Percentiles rank a stretch among this genome's conserved stretches.
These are phyloP conservation scores for Manis pentadactyla DNA, from an alignment of 2,797 vertebrate species.

Conservation along the genomic window DNA sequence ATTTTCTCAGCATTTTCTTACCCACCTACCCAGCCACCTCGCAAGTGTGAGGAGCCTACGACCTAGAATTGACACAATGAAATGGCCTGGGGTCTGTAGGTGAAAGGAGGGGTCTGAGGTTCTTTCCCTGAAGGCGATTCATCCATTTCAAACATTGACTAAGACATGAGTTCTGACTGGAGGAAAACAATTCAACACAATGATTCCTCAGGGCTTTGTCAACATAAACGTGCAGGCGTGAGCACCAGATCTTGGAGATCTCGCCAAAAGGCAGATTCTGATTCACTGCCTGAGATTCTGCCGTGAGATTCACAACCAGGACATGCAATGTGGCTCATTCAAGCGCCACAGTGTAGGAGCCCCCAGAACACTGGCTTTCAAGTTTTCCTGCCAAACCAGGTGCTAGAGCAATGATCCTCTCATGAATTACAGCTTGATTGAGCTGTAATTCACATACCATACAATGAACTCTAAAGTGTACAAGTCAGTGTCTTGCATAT, in stretches of 20 bases:
- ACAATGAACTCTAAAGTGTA: background rate
- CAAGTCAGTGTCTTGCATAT: background rate
- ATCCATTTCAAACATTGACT: background rate
- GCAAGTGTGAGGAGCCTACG: background rate
- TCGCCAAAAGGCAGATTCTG: background rate
- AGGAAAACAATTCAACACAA: background rate
- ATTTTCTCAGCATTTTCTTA: background rate
- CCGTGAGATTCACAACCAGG: fast-evolving
- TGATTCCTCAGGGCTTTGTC: too few relatives aligned
- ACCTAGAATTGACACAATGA: background rate
- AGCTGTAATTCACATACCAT: too few relatives aligned
- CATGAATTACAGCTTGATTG: background rate
- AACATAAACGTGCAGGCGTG: background rate
- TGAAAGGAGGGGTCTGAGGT: background rate
- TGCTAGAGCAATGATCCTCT: too few relatives aligned
- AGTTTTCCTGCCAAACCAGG: too few relatives aligned
- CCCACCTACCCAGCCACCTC: background rate
- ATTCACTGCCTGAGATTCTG: background rate
- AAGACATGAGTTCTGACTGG: background rate
- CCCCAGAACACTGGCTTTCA: fast-evolving
- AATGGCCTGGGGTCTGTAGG: background rate
- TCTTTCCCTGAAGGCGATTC: background rate
- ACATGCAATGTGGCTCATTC: fast-evolving
- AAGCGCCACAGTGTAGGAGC: background rate
- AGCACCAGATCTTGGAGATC: background rate